phyloP scores from a whole-genome alignment of 1,140 invertebrate genomes.

The Drosophila parvula region DNA sequence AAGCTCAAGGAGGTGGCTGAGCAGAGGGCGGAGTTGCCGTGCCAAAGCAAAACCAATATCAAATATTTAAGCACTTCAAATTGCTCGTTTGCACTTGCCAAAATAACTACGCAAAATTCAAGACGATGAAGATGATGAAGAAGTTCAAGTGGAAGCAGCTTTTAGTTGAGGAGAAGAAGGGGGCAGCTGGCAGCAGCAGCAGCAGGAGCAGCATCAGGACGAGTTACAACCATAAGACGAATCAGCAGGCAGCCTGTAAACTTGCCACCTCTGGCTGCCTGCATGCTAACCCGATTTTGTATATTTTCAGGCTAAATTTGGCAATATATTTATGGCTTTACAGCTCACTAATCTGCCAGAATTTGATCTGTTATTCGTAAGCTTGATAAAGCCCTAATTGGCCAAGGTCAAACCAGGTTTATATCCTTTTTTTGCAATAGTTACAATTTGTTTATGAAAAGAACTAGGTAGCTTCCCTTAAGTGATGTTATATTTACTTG shows the following conservation, averaged over 20 bases:
- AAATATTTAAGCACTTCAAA: constrained; percentile 82
- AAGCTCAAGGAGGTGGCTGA: not conserved
- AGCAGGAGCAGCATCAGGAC: not conserved
- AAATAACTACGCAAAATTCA: constrained; percentile 79
- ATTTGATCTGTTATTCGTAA: not conserved
- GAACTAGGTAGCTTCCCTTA: too few species aligned
- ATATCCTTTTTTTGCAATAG: too few species aligned
- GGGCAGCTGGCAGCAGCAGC: constrained; percentile 22
- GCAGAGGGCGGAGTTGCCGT: constrained; percentile 5
- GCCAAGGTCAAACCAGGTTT: too few species aligned
- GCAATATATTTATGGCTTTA: constrained; percentile 26
- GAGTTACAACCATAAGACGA: not conserved
- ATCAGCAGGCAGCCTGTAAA: not conserved
- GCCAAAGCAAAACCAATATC: constrained; percentile 74
- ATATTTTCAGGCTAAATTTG: constrained; percentile 24
- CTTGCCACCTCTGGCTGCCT: not conserved
- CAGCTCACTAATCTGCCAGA: constrained; percentile 7
- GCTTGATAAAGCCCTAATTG: not conserved
- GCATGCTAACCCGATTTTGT: not conserved
- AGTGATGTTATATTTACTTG: not conserved
- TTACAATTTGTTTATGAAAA: too few species aligned
- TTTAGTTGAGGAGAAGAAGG: not conserved
- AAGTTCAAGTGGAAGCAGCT: constrained; percentile 13
- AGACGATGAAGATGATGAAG: constrained; percentile 36
- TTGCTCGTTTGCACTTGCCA: constrained; percentile 81